phyloP scores from a whole-genome alignment of 1,140 invertebrate genomes.

The Phymastichus coffea region DNA sequence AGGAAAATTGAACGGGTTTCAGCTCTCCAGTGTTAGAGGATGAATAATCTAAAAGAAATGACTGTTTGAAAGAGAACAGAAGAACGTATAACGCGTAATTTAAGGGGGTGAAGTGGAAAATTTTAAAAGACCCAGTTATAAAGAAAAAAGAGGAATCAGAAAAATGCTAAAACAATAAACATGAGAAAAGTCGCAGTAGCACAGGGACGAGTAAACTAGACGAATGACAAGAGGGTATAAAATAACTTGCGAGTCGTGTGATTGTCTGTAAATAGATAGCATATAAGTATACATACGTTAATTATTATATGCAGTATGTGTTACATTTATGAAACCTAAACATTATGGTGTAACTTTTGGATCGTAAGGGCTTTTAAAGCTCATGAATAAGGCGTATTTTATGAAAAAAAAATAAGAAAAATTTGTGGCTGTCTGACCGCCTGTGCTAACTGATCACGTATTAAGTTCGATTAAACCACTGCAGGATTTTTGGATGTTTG shows the following conservation, averaged over 20 bases:
- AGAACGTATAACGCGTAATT: neutral
- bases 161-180: too few relatives aligned
- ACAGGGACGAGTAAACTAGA: conserved; percentile 43
- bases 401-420: conserved; percentile 15
- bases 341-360: conserved; percentile 54
- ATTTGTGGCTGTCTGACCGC: conserved; percentile 50
- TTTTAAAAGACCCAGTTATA: too few relatives aligned
- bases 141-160: too few relatives aligned
- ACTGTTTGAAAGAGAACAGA: too few relatives aligned
- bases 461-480: too few relatives aligned
- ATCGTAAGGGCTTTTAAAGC: conserved; percentile 49
- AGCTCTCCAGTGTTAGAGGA: conserved; percentile 44
- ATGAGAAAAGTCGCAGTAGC: conserved; percentile 34
- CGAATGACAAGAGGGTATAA: conserved; percentile 47
- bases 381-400: too few relatives aligned
- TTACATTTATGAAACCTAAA: conserved; percentile 48
- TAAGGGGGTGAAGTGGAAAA: neutral
- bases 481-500: too few relatives aligned
- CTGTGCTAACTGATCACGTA: conserved; percentile 55
- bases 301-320: conserved; percentile 57
- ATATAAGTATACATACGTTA: conserved; percentile 52
- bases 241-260: conserved; percentile 56
- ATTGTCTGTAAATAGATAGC: conserved; percentile 57
- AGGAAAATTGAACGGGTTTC: conserved; percentile 56
- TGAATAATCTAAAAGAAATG: too few relatives aligned